Base-by-base conservation (phyloP, 1,140 invertebrate genomes). In the Bicyclus anynana region DNA sequence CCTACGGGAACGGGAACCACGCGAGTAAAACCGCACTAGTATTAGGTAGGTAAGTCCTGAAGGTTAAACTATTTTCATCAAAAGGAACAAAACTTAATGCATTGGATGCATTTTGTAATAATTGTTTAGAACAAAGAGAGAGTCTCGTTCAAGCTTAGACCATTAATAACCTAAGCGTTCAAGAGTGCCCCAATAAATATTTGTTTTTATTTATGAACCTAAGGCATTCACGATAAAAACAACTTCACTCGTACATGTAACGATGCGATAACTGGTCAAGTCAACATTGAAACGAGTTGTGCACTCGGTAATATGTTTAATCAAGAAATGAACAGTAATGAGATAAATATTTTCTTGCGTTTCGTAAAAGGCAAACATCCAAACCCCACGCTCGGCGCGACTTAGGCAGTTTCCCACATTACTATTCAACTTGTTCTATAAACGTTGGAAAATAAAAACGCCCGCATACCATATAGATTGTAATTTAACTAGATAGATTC, bases 271-370 rank as follows among this genome's bases (percentile, higher is more conserved):
- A 59, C 53, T 59, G 53, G 62, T 59, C 47, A 51, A 50, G 53
- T 46, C 48, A 55, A 46, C 35, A 51, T 55, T 51, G 29, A 40
- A 56, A 62, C 60, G n/a, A 53, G 60, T 62, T 62, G 29, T 62
- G 44, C 51, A 49, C 14, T 33, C 4, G 29, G 29, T 49, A 50
- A 18, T 7, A 26, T 57, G 26, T 57, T 53, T 53, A 62, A 38
- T 57, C 53, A 62, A 40, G 21, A 52, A 53, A 53, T 57, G 18
- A 40, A 17, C 33, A 35, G 53, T 47, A 59, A 59, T 42, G 35
- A 48, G 27, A 53, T 35, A 49, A 58, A 46, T 35, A 35, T 48
- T 53, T 37, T 59, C 33, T 20, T 23, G 27, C 18, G 18, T 46
- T 23, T 33, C 29, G 40, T 26, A 62, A 62, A 62, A 37, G 27